A percentile compares a stretch with the other conserved stretches of the same genome.
Conservation (phyloP, 1,140 invertebrate species). For the Drosophila ogumai region DNA sequence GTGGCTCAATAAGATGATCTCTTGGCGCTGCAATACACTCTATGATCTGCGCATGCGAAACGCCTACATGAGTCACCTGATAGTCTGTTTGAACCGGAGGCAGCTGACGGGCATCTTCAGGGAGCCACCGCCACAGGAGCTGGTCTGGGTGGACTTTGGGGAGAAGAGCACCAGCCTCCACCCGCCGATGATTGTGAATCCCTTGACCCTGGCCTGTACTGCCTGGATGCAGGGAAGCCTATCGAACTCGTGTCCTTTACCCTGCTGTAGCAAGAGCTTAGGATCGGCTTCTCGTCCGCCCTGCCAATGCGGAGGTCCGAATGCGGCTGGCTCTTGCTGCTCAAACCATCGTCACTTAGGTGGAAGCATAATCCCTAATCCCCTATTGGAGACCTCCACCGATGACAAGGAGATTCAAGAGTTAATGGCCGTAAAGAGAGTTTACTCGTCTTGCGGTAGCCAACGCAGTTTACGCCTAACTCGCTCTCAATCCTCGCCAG, state of each 20-base stretch:
- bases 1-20: constrained; percentile 62
- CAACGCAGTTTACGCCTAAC: no score
- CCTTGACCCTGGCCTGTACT: constrained; percentile 1
- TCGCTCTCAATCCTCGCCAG: constrained; percentile 23
- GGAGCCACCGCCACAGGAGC: constrained; percentile 29
- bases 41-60: constrained; percentile 59
- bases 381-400: neutral
- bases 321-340: neutral
- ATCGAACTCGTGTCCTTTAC: neutral
- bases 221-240: neutral
- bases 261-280: constrained; percentile 1
- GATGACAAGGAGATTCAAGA: neutral
- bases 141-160: constrained; percentile 52
- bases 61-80: constrained; percentile 70
- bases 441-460: neutral
- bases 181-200: no score
- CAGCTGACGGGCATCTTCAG: constrained; percentile 51
- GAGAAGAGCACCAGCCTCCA: neutral
- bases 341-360: neutral
- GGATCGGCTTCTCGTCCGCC: neutral
- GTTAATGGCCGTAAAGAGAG: neutral
- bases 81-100: constrained; percentile 55
- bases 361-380: neutral
- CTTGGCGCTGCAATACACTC: constrained; percentile 32
- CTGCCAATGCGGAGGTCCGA: neutral